Conservation (phyloP, 2,113 vertebrate genomes). For the Oenanthe oenanthe region DNA sequence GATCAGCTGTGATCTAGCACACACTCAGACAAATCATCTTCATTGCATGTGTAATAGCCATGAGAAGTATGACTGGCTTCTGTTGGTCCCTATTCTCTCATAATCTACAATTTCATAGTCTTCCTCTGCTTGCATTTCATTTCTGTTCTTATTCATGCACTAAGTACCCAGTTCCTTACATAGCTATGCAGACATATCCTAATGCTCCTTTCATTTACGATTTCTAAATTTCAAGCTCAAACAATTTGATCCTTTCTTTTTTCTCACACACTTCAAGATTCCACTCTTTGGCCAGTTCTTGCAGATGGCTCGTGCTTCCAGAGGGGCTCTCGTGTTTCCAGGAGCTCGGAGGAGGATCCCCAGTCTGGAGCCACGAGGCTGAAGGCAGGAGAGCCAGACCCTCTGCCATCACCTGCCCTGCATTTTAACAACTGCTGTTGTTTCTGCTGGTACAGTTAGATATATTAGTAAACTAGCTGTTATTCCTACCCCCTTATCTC, state of each 20-base stretch:
- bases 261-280: neutral
- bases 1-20: neutral
- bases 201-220: neutral
- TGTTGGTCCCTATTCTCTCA: neutral
- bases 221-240: neutral
- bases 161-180: neutral
- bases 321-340: no score
- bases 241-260: neutral
- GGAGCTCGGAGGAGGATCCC: no score
- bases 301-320: neutral
- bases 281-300: neutral
- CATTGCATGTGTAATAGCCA: accelerated
- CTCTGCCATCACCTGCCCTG: no score
- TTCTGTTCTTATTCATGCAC: neutral
- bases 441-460: no score
- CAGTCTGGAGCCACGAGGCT: no score
- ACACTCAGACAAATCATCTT: neutral
- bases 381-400: no score
- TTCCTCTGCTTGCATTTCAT: neutral
- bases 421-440: no score
- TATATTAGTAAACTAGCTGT: no score
- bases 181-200: neutral
- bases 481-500: no score
- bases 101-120: neutral
- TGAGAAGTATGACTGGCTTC: neutral